Base-by-base conservation (phyloP, 2,888 invertebrate species). In the Baccha elongata region DNA sequence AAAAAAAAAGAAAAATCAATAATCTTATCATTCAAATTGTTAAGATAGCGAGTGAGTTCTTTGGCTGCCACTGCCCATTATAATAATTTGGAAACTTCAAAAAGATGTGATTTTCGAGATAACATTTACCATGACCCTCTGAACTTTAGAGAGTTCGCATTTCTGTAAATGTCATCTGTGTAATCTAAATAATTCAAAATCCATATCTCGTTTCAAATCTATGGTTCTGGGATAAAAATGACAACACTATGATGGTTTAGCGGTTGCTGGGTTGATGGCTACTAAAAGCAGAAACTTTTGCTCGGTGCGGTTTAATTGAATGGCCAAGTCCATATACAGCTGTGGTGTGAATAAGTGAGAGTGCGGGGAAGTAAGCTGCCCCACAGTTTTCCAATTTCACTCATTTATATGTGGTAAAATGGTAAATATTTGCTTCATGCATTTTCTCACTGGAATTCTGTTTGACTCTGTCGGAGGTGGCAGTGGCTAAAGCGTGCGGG, bases 361-460 rank as follows among this genome's bases (percentile, higher is more conserved):
- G 23, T 5, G 23, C 3, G 2, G 40, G 58, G 40, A 37, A 17
- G 21, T 40, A 13, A 11, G 26, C 13, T 40, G 2, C 2, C 2
- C 11, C 29, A 29, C n/a, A 19, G 15, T 42, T 4, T 60, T 42
- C 60, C 44, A 60, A 60, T 60, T 44, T 60, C 10, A 40, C 60
- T 44, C 29, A 60, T 44, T 60, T 44, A 13, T 26, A 13, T 1
- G 19, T 46, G 11, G 10, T 13, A 1, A n/a, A 44, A 23, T 40
- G 42, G 32, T 23, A 67, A 42, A 40, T 62, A 52, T 72, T 62
- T 62, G 52, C 29, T 72, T 72, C 52, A 62, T 62, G 40, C 17
- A 52, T 44, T 60, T 52, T 32, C 42, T 42, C 71, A 52, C 32
- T 21, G 50, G 23, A 60, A 62, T 62, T 52, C 62, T 21, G 29